Percentiles rank a stretch among this genome's conserved stretches.
phyloP scores from a whole-genome alignment of 2,888 invertebrate species.

The Oxyteleia sp. region DNA sequence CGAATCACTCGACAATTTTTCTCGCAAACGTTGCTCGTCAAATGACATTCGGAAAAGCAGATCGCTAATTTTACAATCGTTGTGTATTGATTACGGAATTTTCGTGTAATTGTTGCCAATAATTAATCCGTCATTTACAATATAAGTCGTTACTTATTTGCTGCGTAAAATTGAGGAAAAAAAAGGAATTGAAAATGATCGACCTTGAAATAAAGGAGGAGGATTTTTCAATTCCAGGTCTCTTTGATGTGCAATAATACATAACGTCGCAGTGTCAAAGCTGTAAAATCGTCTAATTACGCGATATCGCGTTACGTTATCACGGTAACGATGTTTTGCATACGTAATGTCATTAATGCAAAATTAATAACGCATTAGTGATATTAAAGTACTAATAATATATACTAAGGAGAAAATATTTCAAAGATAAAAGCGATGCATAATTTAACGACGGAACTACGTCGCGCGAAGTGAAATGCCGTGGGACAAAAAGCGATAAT shows the following conservation, averaged over 20 bases:
- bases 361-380: slow-evolving; percentile 61
- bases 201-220: neutral
- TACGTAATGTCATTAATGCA: slow-evolving; percentile 49
- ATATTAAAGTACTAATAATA: slow-evolving; percentile 47
- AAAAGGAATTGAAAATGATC: neutral
- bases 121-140: no score
- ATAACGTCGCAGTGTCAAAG: slow-evolving; percentile 21
- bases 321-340: slow-evolving; percentile 45
- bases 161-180: no score
- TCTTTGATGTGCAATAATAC: slow-evolving; percentile 39
- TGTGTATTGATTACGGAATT: no score
- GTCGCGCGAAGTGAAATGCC: slow-evolving; percentile 18
- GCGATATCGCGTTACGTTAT: slow-evolving; percentile 46
- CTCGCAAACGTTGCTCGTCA: neutral
- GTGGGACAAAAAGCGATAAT: slow-evolving; percentile 19
- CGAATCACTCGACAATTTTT: neutral
- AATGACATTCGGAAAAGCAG: neutral
- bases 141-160: no score
- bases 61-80: no score
- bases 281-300: slow-evolving; percentile 49
- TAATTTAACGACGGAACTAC: slow-evolving; percentile 29
- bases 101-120: no score
- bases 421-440: slow-evolving; percentile 40
- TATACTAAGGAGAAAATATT: slow-evolving; percentile 22
- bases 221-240: slow-evolving; percentile 16